Evolutionary conservation across 2,797 vertebrate species (phyloP), one percentile per base, ranked within the genome.

Genomic region (Arrhamphus sclerolepis): DNA sequence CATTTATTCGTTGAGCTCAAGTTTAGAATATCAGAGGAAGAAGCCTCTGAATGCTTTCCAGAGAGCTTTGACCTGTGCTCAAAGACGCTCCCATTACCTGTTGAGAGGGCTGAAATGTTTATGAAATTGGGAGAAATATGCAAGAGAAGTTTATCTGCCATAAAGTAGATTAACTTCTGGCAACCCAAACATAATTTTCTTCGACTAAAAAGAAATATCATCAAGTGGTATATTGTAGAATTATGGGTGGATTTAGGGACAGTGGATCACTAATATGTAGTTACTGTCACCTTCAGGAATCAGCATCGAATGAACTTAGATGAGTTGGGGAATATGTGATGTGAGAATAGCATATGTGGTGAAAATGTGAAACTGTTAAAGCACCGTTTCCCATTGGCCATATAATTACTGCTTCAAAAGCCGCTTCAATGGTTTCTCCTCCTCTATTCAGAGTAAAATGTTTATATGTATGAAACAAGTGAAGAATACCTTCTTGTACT

Each of bases 341-440:
- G 74, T 80, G 69, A 79, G 72, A 86, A 76, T 73, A 76, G 78
- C 67, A 69, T 85, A 62, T 85, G 70, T 78, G 72, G 75, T 79
- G 80, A 88, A 85, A 81, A 66, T 85, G 80, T 83, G 83, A 82
- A 77, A 62, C 70, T 78, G 66, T 46, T 76, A 74, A 83, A 67
- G 76, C 72, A 78, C 72, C 70, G 73, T n/a, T n/a, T n/a, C 83
- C 85, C 80, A 82, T 81, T 86, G 86, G 78, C 65, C 66, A 46
- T 69, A 56, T 76, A 80, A 76, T 79, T 59, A 42, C 77, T 63
- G 62, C 53, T 61, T 60, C 69, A 72, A 73, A 74, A 66, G 46
- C 56, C 26, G 21, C 65, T 49, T 56, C 49, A 50, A 55, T 41
- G 48, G 31, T 52, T 50, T 65, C 51, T 43, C 17, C 0, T 31